Percentiles rank a stretch among this genome's conserved stretches.
These are phyloP conservation scores for Pipistrellus nathusii DNA, from an alignment of 2,797 vertebrate species.

Conservation along the genomic window DNA sequence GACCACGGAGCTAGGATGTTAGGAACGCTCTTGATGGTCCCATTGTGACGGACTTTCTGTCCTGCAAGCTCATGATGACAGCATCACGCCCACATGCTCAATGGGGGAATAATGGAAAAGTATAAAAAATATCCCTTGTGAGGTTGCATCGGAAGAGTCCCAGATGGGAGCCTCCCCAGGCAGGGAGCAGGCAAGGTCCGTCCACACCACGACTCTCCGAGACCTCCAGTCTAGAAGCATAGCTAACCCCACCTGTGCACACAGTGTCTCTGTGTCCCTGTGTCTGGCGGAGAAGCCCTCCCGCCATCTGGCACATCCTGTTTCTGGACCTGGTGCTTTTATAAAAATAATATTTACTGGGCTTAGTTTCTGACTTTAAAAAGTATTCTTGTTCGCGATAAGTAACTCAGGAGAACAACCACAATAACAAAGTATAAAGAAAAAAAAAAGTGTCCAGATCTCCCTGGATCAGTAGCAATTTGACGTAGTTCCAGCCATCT, in stretches of 20 bases:
- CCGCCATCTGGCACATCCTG: rapidly evolving
- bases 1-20: too few species aligned
- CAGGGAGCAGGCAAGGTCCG: background rate
- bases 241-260: too few species aligned
- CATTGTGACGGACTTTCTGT: rapidly evolving
- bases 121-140: background rate
- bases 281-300: rapidly evolving
- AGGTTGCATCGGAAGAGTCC: background rate
- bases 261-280: rapidly evolving
- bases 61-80: rapidly evolving
- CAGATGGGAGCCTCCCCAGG: rapidly evolving
- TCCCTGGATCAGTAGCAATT: rapidly evolving
- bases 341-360: background rate
- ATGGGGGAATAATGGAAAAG: background rate
- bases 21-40: rapidly evolving
- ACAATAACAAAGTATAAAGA: background rate
- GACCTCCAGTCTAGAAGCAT: rapidly evolving
- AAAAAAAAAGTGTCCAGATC: background rate
- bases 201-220: too few species aligned
- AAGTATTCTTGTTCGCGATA: background rate
- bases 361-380: background rate
- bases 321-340: background rate
- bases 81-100: background rate
- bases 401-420: background rate
- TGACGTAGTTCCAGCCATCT: rapidly evolving